A percentile compares a stretch with the other conserved stretches of the same genome.
phyloP scores from a whole-genome alignment of 2,113 vertebrate species.

The Dasypus novemcinctus region DNA sequence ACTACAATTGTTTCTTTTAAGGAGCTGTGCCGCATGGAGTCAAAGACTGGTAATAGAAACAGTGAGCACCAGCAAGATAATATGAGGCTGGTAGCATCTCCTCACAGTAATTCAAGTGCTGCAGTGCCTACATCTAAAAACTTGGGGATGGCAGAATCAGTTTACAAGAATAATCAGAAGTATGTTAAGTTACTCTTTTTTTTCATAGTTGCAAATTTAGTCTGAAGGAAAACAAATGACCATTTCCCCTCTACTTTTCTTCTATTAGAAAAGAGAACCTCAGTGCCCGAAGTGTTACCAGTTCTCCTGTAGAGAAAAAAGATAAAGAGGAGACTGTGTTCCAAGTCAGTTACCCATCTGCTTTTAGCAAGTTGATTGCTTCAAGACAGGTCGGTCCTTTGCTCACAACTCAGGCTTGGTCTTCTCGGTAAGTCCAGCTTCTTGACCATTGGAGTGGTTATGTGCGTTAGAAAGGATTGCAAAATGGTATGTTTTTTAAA shows the following conservation, averaged over 20 bases:
- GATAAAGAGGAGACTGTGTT: slow-evolving; percentile 87
- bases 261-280: slow-evolving; percentile 85
- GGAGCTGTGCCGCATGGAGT: slow-evolving; percentile 89
- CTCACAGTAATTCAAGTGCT: slow-evolving; percentile 75
- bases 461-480: fast-evolving
- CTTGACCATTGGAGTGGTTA: background rate
- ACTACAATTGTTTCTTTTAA: slow-evolving; percentile 64
- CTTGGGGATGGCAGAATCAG: slow-evolving; percentile 81
- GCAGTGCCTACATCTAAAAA: slow-evolving; percentile 72
- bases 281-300: slow-evolving; percentile 80
- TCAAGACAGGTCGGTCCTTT: slow-evolving; percentile 92
- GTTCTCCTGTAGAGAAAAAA: slow-evolving; percentile 86
- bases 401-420: slow-evolving; percentile 90
- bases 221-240: background rate
- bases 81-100: slow-evolving; percentile 77
- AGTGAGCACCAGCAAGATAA: slow-evolving; percentile 81
- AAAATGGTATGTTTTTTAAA: background rate
- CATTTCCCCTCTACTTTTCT: slow-evolving; percentile 5
- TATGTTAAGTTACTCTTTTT: slow-evolving; percentile 69
- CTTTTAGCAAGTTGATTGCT: slow-evolving; percentile 93
- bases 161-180: slow-evolving; percentile 83
- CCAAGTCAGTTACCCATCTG: slow-evolving; percentile 95
- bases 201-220: background rate
- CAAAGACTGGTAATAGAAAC: slow-evolving; percentile 81
- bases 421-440: slow-evolving; percentile 88